Evolutionary conservation across 2,113 vertebrate genomes (phyloP), one percentile per base, ranked within the genome.

Genomic region (Narcine bancroftii): DNA sequence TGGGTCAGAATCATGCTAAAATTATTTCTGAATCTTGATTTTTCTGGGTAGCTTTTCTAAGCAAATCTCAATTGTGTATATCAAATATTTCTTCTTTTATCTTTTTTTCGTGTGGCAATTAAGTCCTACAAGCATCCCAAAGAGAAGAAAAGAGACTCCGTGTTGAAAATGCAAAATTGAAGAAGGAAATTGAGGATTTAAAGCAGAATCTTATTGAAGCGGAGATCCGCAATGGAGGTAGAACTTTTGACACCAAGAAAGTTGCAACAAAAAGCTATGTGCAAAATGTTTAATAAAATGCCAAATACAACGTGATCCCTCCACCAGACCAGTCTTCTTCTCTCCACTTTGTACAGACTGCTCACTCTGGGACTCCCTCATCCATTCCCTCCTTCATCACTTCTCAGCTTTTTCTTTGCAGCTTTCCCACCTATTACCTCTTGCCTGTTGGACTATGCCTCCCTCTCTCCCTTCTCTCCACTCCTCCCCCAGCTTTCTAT

Each of bases 71-170:
- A 53, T 83, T 53, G 26, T 56, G 53, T 56, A 33, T 56, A 6
- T 11, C 33, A 33, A 53, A n/a, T 15, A 56, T 56, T n/a, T 63
- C 53, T 15, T 6, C 17, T 60, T 63, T 29, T 65, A 91, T 47
- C 47, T 1, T 29, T 91, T 29, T 69, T 29, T 19, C 53, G 56
- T 75, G 17, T 69, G 63, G 33, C 19, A 65, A 93, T 93, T 39
- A 93, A 99, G 98, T 96, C 93, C 95, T 97, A 92, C 99, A 99
- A 95, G 96, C 98, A 94, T 97, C 97, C 92, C 95, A 98, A 39
- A 95, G 96, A 93, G 98, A 99, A 94, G 98, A 99, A 94, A 99
- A 99, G 96, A 99, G 98, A 93, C 97, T 99, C 92, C 96, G 97
- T 95, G 97, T 97, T 93, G 99, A 99, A 96, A 99, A 99, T 93